Evolutionary conservation across 2,888 invertebrate genomes (phyloP).

Genomic region (Antheraea assamensis): DNA sequence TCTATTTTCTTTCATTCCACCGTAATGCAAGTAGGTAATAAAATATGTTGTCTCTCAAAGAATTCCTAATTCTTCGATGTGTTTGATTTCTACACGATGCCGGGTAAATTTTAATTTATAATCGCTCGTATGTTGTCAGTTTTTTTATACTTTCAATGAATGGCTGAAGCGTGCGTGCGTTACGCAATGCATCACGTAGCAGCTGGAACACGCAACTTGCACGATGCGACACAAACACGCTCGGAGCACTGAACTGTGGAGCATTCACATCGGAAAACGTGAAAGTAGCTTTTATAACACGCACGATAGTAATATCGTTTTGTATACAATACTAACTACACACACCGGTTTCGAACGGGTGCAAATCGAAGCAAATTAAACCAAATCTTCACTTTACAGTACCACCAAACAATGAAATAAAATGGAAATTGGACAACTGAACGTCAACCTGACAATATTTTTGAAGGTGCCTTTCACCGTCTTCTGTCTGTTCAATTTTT

Average conservation of each 20-base stretch:
- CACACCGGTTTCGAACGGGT: too few species aligned
- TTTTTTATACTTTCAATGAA: background rate
- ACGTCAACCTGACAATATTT: too few species aligned
- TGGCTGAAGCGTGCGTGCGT: background rate
- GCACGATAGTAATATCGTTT: constrained; percentile 13
- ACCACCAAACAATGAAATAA: too few species aligned
- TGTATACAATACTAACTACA: too few species aligned
- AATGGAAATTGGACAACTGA: too few species aligned
- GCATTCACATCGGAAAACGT: constrained; percentile 35
- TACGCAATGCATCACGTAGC: constrained; percentile 5
- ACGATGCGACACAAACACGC: background rate
- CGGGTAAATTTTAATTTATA: background rate
- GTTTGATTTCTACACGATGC: background rate
- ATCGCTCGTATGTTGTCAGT: background rate
- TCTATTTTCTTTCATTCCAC: too few species aligned
- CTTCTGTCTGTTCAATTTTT: too few species aligned
- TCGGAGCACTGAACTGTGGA: constrained; percentile 42
- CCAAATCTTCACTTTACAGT: too few species aligned
- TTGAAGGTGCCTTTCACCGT: too few species aligned
- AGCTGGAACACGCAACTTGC: background rate
- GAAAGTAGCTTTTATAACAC: constrained; percentile 29
- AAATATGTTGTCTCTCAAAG: too few species aligned
- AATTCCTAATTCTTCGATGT: background rate
- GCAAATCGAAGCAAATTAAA: too few species aligned
- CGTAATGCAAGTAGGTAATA: too few species aligned